Conservation (phyloP, 2,113 vertebrate species). For the Dipodomys stephensi region DNA sequence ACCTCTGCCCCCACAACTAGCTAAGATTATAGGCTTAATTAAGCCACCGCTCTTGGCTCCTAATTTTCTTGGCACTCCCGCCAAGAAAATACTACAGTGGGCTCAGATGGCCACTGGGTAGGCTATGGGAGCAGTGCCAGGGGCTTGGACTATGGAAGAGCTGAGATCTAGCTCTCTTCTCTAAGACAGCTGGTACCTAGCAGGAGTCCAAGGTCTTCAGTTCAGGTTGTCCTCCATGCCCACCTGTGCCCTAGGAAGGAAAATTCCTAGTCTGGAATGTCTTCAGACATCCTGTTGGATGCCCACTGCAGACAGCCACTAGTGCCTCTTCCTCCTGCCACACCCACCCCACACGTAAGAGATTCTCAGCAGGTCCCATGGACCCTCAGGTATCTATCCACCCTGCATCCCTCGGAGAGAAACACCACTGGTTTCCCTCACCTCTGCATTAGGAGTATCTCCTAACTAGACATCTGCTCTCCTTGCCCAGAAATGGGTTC, state of each 20-base stretch:
- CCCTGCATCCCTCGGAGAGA: not conserved
- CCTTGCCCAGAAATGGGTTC: not conserved
- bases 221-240: not conserved
- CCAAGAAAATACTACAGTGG: not conserved
- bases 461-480: not conserved
- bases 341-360: not conserved
- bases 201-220: not conserved
- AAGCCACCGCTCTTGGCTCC: too few species aligned
- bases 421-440: not conserved
- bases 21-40: too few species aligned
- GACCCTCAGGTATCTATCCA: not conserved
- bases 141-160: not conserved
- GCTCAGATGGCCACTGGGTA: not conserved
- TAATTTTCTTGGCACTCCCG: not conserved
- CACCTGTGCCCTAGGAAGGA: not conserved
- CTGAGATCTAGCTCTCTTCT: not conserved
- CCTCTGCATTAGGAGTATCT: not conserved
- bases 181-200: not conserved
- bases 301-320: not conserved
- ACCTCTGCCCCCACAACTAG: too few species aligned
- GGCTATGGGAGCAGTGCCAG: not conserved
- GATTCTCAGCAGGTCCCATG: too few species aligned
- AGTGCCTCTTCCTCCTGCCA: not conserved
- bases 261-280: not conserved
- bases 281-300: accelerated